Conservation (phyloP, 2,888 invertebrate species). For the Tillus elongatus region DNA sequence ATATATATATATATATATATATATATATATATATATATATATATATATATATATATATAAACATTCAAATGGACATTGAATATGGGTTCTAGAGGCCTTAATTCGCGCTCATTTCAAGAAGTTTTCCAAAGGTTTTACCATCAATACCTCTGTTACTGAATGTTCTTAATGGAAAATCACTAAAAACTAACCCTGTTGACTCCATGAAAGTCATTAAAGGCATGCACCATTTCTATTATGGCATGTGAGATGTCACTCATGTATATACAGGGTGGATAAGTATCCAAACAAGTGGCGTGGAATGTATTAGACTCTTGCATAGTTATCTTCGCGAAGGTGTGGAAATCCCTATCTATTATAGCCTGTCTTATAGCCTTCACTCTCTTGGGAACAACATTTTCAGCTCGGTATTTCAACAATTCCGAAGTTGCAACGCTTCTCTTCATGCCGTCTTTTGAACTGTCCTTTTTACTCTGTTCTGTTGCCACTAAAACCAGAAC, state of each 20-base stretch:
- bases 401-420: slow-evolving; percentile 65
- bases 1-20: no score
- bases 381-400: slow-evolving; percentile 63
- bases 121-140: no score
- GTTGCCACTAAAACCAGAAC: slow-evolving; percentile 83
- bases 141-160: no score
- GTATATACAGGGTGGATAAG: slow-evolving; percentile 89
- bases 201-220: slow-evolving; percentile 65
- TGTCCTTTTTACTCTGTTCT: slow-evolving; percentile 71
- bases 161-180: no score
- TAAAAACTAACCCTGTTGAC: slow-evolving; percentile 49
- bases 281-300: slow-evolving; percentile 88
- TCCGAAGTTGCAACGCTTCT: slow-evolving; percentile 70
- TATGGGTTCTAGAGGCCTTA: no score
- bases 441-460: slow-evolving; percentile 88
- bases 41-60: no score
- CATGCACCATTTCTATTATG: slow-evolving; percentile 72
- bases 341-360: slow-evolving; percentile 65
- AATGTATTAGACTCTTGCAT: slow-evolving; percentile 98
- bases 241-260: slow-evolving; percentile 81
- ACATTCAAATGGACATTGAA: no score
- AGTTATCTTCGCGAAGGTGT: slow-evolving; percentile 80
- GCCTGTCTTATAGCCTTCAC: slow-evolving; percentile 49
- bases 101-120: no score
- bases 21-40: no score